Percentiles rank a stretch among this genome's conserved stretches.
Conservation (phyloP, 2,888 invertebrate genomes). For the Drosophila paucipuncta region DNA sequence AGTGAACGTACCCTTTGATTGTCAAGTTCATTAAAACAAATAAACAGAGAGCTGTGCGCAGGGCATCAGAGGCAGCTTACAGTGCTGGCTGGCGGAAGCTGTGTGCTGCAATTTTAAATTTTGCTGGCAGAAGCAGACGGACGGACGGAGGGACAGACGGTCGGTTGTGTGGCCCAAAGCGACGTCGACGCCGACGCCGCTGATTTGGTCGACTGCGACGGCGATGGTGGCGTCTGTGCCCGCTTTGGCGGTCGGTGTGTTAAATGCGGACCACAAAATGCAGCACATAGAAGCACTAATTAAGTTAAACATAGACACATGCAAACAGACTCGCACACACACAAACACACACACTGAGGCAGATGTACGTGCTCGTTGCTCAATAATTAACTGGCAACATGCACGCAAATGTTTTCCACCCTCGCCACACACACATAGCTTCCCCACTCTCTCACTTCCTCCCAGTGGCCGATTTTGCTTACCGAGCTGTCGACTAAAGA, state of each 20-base stretch:
- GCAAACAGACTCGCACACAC: constrained; percentile 63
- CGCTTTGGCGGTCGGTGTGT: constrained; percentile 65
- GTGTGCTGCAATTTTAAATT: constrained; percentile 72
- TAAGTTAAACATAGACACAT: constrained; percentile 79
- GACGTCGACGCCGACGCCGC: constrained; percentile 26
- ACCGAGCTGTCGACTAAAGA: constrained; percentile 47
- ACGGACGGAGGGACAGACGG: constrained; percentile 4
- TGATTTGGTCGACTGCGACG: constrained; percentile 9
- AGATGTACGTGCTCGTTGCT: constrained; percentile 71
- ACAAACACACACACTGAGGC: constrained; percentile 34
- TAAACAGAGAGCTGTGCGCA: constrained; percentile 52
- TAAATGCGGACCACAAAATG: constrained; percentile 78
- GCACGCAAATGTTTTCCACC: constrained; percentile 59
- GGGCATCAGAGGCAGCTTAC: constrained; percentile 32
- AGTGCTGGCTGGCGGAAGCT: constrained; percentile 43
- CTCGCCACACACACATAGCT: constrained; percentile 18
- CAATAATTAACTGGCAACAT: constrained; percentile 79
- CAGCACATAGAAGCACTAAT: constrained; percentile 75
- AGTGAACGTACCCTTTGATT: constrained; percentile 5
- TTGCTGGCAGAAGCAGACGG: constrained; percentile 35
- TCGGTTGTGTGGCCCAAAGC: constrained; percentile 47
- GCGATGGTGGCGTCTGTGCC: constrained; percentile 27
- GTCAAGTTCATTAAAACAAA: constrained; percentile 49
- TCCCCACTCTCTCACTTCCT: not conserved
- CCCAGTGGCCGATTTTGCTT: constrained; percentile 33